A percentile compares a stretch with the other conserved stretches of the same genome.
These are phyloP conservation scores for Dysdera silvatica DNA, from an alignment of 1,140 invertebrate genomes.

Conservation along the genomic window DNA sequence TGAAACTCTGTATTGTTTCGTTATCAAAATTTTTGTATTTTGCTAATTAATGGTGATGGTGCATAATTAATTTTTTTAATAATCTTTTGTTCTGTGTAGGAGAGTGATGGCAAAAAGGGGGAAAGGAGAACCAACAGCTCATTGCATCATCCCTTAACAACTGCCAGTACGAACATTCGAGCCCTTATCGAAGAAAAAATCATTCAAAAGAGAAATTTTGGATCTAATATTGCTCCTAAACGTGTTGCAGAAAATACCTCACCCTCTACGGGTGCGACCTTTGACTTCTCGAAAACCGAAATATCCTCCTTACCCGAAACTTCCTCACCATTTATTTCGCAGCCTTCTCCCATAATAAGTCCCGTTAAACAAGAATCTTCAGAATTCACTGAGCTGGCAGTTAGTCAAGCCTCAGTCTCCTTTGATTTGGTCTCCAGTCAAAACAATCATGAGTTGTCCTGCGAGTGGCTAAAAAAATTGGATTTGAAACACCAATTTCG, in stretches of 20 bases:
- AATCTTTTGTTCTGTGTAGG: conserved; percentile 50
- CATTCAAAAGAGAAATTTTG: conserved; percentile 65
- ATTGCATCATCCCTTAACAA: conserved; percentile 62
- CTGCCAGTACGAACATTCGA: conserved; percentile 73
- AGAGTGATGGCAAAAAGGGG: conserved; percentile 72
- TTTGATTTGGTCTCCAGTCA: conserved; percentile 17
- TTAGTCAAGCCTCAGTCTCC: conserved; percentile 12
- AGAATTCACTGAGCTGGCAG: conserved; percentile 8
- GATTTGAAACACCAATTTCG: conserved; percentile 26
- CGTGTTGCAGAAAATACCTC: background rate
- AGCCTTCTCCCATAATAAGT: conserved; percentile 17
- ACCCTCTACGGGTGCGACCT: conserved; percentile 2
- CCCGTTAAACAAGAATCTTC: conserved; percentile 19
- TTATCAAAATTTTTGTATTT: too few species aligned
- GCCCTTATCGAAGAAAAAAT: conserved; percentile 86
- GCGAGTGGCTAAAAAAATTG: conserved; percentile 24
- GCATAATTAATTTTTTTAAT: background rate
- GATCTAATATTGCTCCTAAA: conserved; percentile 35
- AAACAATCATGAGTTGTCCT: background rate
- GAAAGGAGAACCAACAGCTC: conserved; percentile 57
- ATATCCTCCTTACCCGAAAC: background rate
- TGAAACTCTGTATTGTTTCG: too few species aligned
- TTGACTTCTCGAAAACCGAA: conserved; percentile 13
- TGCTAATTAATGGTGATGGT: too few species aligned
- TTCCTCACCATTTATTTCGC: conserved; percentile 3